phyloP scores from a whole-genome alignment of 2,888 invertebrate genomes.

The Zeuzera pyrina region DNA sequence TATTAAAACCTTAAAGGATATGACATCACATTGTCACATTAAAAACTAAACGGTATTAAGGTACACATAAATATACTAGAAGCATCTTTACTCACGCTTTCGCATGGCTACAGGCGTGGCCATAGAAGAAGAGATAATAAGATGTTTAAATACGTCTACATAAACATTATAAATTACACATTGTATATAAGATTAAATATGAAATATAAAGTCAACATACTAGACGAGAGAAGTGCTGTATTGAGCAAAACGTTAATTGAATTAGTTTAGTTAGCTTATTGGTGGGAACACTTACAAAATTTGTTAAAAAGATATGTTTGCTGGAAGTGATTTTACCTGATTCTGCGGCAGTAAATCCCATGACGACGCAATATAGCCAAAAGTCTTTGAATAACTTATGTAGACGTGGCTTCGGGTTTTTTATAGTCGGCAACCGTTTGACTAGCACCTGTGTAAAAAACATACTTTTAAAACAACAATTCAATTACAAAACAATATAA shows the following conservation, averaged over 20 bases:
- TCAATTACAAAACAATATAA: not conserved
- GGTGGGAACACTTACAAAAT: slow-evolving; percentile 1
- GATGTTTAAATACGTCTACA: slow-evolving; percentile 50
- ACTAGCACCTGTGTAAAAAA: slow-evolving; percentile 72
- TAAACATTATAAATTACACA: slow-evolving; percentile 1
- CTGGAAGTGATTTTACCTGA: slow-evolving; percentile 57
- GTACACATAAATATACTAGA: not conserved
- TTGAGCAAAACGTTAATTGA: too few relatives aligned
- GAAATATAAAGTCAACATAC: slow-evolving; percentile 1
- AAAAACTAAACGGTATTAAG: not conserved
- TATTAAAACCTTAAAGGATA: too few relatives aligned
- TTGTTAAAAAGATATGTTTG: not conserved
- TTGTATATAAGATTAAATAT: not conserved
- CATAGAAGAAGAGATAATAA: slow-evolving; percentile 66
- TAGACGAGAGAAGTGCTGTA: slow-evolving; percentile 1
- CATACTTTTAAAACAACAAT: not conserved
- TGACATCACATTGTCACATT: too few relatives aligned
- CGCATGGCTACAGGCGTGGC: slow-evolving; percentile 69
- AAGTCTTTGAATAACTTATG: slow-evolving; percentile 99
- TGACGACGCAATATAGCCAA: slow-evolving; percentile 99
- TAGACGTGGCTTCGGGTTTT: slow-evolving; percentile 90
- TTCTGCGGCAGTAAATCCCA: slow-evolving; percentile 95
- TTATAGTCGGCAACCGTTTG: slow-evolving; percentile 89
- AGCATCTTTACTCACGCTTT: slow-evolving; percentile 59
- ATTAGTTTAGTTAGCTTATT: not conserved